A percentile compares a stretch with the other conserved stretches of the same genome.
These are phyloP conservation scores for Syngnathus floridae DNA, from an alignment of 2,113 vertebrate genomes.

Conservation along the genomic window DNA sequence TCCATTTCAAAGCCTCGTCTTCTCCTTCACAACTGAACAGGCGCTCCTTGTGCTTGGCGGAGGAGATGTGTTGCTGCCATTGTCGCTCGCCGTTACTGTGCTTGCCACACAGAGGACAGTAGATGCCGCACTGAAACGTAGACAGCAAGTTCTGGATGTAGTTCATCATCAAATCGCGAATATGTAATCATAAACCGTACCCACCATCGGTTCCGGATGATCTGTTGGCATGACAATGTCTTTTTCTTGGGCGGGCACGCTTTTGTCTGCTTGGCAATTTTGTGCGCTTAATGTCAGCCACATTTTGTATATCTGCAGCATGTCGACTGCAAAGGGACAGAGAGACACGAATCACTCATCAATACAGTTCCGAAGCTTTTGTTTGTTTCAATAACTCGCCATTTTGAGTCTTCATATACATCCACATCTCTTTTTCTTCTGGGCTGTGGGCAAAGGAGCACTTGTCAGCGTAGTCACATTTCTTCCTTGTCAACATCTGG, in stretches of 20 bases:
- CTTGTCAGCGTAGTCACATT: constrained; percentile 84
- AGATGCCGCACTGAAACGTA: constrained; percentile 75
- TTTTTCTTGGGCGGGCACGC: constrained; percentile 73
- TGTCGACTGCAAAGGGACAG: constrained; percentile 73
- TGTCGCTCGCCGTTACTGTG: constrained; percentile 95
- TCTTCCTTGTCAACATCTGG: constrained; percentile 83
- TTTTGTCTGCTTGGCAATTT: constrained; percentile 72
- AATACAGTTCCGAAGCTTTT: neutral
- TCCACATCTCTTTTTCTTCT: constrained; percentile 95
- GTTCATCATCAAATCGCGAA: neutral
- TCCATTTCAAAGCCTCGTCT: constrained; percentile 83
- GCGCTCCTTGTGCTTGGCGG: constrained; percentile 91
- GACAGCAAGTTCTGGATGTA: neutral
- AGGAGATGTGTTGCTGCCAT: constrained; percentile 93
- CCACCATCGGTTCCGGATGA: constrained; percentile 81
- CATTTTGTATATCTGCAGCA: constrained; percentile 90
- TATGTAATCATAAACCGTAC: neutral
- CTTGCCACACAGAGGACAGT: constrained; percentile 89
- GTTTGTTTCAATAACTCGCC: constrained; percentile 70
- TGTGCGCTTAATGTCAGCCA: constrained; percentile 78
- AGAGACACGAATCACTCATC: neutral
- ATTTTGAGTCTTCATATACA: constrained; percentile 94
- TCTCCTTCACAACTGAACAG: constrained; percentile 87
- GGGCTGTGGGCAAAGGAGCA: constrained; percentile 90
- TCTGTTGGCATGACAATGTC: constrained; percentile 92